A percentile compares a stretch with the other conserved stretches of the same genome.
These are phyloP conservation scores for Neolamprologus devosi DNA, from an alignment of 2,113 vertebrate genomes.

Conservation along the genomic window DNA sequence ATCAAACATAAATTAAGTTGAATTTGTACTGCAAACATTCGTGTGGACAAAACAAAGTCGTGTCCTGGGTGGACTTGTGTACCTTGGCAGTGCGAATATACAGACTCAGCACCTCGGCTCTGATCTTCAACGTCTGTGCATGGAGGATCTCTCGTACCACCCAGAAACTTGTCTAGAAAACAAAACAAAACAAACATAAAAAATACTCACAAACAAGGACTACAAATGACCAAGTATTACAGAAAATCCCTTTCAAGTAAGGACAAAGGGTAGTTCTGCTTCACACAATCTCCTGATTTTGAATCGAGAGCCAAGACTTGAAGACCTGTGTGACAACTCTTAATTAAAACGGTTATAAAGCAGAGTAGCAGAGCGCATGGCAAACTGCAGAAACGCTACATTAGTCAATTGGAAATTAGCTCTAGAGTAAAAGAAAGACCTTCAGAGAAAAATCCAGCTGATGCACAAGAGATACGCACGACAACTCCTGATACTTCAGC, in stretches of 20 bases:
- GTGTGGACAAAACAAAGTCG: neutral
- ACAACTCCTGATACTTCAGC: neutral
- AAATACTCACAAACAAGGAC: neutral
- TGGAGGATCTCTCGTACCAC: conserved; percentile 97
- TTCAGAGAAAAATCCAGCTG: neutral
- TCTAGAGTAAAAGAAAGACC: neutral
- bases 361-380: neutral
- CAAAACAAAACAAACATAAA: accelerated
- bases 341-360: neutral
- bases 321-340: neutral
- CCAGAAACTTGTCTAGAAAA: conserved; percentile 92
- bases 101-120: conserved; percentile 95
- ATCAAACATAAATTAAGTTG: neutral
- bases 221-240: neutral
- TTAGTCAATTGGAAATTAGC: neutral
- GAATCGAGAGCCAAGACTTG: neutral
- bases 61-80: neutral
- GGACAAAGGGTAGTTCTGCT: neutral
- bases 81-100: conserved; percentile 99
- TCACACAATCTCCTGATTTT: neutral
- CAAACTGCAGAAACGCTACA: neutral
- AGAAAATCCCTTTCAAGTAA: neutral
- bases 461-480: conserved; percentile 13
- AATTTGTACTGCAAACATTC: neutral
- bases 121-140: conserved; percentile 95